Base-by-base conservation (phyloP, 2,797 vertebrate species). In the Leptoclinus maculatus region DNA sequence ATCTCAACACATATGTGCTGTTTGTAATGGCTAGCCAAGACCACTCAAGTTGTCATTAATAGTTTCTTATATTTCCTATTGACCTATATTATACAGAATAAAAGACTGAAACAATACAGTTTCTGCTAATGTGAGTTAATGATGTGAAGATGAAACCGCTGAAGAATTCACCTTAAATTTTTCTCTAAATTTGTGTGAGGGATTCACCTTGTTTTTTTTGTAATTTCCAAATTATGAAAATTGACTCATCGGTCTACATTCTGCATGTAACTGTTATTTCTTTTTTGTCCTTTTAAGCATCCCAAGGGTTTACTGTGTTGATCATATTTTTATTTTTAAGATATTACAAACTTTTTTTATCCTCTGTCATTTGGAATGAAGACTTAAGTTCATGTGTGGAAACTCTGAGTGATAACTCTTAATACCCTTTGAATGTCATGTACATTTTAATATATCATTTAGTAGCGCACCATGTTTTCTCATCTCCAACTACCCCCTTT, bases 361-460 rank as follows among this genome's bases (percentile, higher is more conserved):
- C 89, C 91, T 95, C 93, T 93, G 92, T 87, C 91, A 92, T 92
- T 93, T 92, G 90, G 88, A 93, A 92, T 90, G 89, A 92, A 91
- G 86, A 90, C 79, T 87, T 90, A 74, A 87, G 85, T 93, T 91
- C 83, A 90, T 94, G 94, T 94, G 93, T 91, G 91, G 88, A 89
- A 90, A 88, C 88, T 88, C 88, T 87, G 92, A 94, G 92, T 95
- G 92, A 89, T 87, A 92, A 93, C 88, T 95, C 91, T 93, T 93
- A 92, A 92, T 93, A 92, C 87, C 88, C 91, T 92, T 85, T 94
- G 91, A 94, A 94, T 93, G 92, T 93, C 94, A 94, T 95, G 94
- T 95, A 95, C 91, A 95, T 95, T 95, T 95, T 91, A 95, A 94
- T 95, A 95, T 95, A 94, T 94, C 91, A 94, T 95, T 95, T 95